Conservation (phyloP, 2,113 vertebrate genomes). For the Muscicapa adusta region DNA sequence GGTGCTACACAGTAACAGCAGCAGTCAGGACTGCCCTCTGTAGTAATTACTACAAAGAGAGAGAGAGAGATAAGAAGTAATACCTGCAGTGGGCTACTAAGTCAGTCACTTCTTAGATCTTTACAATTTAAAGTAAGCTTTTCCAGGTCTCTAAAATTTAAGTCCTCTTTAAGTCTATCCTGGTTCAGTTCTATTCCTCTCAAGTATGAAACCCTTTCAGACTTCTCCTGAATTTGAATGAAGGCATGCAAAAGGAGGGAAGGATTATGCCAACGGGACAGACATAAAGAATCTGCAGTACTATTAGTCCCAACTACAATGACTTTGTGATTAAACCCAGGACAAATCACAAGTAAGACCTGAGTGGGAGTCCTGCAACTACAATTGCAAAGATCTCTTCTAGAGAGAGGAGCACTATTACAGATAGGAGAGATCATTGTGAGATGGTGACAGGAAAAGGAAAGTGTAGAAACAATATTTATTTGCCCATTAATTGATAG, state of each 20-base stretch:
- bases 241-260: not conserved
- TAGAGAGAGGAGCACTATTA: not conserved
- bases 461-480: not conserved
- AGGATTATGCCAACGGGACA: not conserved
- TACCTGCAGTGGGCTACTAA: not conserved
- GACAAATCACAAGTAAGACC: not conserved
- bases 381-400: not conserved
- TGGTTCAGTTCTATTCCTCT: not conserved
- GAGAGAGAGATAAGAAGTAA: not conserved
- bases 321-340: not conserved
- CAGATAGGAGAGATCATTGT: not conserved
- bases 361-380: not conserved
- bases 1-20: not conserved
- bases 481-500: not conserved
- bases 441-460: not conserved
- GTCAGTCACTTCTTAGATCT: not conserved
- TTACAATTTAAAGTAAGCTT: not conserved
- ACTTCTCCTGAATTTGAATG: not conserved
- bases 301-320: not conserved
- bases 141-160: not conserved
- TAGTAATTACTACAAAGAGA: not conserved
- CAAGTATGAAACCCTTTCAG: not conserved
- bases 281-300: not conserved
- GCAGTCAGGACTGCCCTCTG: not conserved
- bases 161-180: not conserved